Evolutionary conservation across 2,888 invertebrate species (phyloP).

Genomic region (Acanthosepion pharaonis): DNA sequence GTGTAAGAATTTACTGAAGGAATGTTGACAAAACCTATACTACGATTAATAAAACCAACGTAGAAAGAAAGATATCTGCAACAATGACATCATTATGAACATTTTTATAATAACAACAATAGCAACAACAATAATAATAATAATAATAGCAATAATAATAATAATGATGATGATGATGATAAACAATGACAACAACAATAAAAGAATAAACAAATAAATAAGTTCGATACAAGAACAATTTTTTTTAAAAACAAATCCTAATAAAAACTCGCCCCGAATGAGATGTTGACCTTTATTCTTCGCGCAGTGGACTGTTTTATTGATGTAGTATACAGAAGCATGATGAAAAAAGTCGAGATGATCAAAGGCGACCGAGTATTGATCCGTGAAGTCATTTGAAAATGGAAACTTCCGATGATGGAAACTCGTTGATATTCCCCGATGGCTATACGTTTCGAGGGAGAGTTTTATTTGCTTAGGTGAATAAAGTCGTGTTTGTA

Average conservation of each 20-base stretch:
- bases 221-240: too few relatives aligned
- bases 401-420: neutral
- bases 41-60: too few relatives aligned
- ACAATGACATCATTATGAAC: neutral
- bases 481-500: neutral
- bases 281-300: too few relatives aligned
- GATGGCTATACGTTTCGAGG: neutral
- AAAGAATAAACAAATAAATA: neutral
- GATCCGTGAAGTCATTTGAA: too few relatives aligned
- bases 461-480: neutral
- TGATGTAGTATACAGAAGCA: too few relatives aligned
- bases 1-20: neutral
- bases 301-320: too few relatives aligned
- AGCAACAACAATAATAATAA: neutral
- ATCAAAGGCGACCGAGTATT: too few relatives aligned
- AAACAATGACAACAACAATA: too few relatives aligned
- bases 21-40: neutral
- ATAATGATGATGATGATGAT: too few relatives aligned
- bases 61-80: neutral
- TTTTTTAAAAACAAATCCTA: too few relatives aligned
- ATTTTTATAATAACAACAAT: neutral
- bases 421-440: neutral
- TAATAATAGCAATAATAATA: neutral
- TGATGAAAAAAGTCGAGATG: too few relatives aligned
- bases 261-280: too few relatives aligned